Percentiles rank a stretch among this genome's conserved stretches.
These are phyloP conservation scores for Paralichthys olivaceus DNA, from an alignment of 2,113 vertebrate species.

Conservation along the genomic window DNA sequence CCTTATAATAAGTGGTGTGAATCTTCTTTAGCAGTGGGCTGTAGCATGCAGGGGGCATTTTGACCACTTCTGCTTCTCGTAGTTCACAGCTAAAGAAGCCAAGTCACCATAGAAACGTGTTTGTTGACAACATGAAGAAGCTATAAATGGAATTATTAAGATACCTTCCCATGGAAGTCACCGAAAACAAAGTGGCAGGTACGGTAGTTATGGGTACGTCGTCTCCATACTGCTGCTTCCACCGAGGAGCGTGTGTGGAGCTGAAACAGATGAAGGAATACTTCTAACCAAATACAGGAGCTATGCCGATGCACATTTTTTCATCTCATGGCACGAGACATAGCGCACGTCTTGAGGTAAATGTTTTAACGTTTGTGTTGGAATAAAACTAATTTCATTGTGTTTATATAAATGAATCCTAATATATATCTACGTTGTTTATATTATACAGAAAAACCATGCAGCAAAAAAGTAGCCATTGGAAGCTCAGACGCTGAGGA, in stretches of 20 bases:
- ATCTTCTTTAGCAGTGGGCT: slow-evolving; percentile 28
- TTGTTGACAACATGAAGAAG: slow-evolving; percentile 9
- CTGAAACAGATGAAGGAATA: slow-evolving; percentile 36
- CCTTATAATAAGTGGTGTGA: slow-evolving; percentile 51
- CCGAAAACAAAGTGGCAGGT: slow-evolving; percentile 14
- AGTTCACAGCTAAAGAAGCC: slow-evolving; percentile 24
- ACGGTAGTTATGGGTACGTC: background rate
- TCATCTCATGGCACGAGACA: slow-evolving; percentile 54
- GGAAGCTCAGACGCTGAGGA: slow-evolving; percentile 36
- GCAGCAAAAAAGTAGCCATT: slow-evolving; percentile 64
- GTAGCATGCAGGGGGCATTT: slow-evolving; percentile 11
- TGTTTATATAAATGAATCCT: slow-evolving; percentile 80
- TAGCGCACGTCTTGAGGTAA: slow-evolving; percentile 50
- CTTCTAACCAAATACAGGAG: slow-evolving; percentile 75
- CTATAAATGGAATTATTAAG: slow-evolving; percentile 48
- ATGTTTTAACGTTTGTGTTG: slow-evolving; percentile 61
- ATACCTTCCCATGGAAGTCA: slow-evolving; percentile 45
- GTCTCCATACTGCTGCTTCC: slow-evolving; percentile 1
- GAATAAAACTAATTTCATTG: slow-evolving; percentile 58
- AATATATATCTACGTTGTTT: slow-evolving; percentile 78
- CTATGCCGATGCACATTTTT: slow-evolving; percentile 58
- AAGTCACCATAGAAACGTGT: slow-evolving; percentile 13
- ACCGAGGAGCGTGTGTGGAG: background rate
- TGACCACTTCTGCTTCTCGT: slow-evolving; percentile 15
- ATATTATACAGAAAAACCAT: slow-evolving; percentile 63